Evolutionary conservation across 2,113 vertebrate species (phyloP).

Genomic region (Strix uralensis): DNA sequence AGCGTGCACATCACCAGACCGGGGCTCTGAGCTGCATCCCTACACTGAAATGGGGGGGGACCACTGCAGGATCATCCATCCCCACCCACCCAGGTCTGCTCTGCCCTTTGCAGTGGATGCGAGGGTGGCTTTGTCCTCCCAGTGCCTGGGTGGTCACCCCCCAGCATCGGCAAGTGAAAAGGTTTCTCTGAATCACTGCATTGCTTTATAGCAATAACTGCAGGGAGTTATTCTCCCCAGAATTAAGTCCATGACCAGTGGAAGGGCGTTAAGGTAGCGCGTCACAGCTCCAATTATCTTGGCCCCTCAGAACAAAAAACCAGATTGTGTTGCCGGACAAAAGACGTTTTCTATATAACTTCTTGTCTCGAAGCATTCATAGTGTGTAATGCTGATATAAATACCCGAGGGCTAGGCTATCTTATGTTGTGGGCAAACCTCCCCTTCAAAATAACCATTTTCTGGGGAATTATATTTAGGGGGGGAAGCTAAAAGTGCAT

Average conservation of each 20-base stretch:
- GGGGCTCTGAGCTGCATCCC: neutral
- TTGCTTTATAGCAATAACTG: conserved; percentile 55
- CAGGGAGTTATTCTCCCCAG: conserved; percentile 62
- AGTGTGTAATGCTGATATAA: neutral
- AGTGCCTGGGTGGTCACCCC: conserved; percentile 50
- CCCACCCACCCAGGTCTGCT: neutral
- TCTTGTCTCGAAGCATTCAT: conserved; percentile 3
- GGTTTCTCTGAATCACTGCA: conserved; percentile 13
- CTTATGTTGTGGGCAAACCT: neutral
- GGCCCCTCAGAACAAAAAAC: conserved; percentile 30
- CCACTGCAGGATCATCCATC: neutral
- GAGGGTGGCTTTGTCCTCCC: conserved; percentile 35
- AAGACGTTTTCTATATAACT: conserved; percentile 21
- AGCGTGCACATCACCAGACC: rapidly evolving
- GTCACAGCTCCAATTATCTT: conserved; percentile 39
- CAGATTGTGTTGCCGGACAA: conserved; percentile 40
- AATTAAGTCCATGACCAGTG: conserved; percentile 46
- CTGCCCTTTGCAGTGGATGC: neutral
- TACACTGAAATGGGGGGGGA: neutral
- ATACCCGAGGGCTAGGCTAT: neutral
- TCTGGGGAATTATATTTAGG: neutral
- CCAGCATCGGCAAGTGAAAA: neutral
- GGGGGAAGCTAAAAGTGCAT: neutral
- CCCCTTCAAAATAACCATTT: neutral
- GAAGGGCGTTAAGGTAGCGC: conserved; percentile 45